Conservation (phyloP, 2,888 invertebrate genomes). For the Arenicola marina region DNA sequence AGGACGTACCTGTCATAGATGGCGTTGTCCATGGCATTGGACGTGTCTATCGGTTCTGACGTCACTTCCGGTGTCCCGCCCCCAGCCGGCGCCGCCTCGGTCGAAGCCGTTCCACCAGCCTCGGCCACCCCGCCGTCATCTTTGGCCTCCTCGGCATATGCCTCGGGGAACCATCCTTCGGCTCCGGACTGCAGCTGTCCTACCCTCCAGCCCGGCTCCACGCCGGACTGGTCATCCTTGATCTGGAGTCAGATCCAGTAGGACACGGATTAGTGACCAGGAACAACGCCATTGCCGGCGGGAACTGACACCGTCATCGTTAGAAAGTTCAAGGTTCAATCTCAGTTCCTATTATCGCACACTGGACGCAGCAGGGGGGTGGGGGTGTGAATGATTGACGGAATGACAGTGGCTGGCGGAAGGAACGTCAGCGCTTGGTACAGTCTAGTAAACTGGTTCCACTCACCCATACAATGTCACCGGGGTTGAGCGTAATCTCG, state of each 20-base stretch:
- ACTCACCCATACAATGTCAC: conserved; percentile 75
- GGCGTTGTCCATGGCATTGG: not conserved
- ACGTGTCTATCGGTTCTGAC: not conserved
- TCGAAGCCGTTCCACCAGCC: not conserved
- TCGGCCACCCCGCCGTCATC: conserved; percentile 4
- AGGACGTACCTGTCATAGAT: too few relatives aligned
- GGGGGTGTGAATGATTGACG: too few relatives aligned
- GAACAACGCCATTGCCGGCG: not conserved
- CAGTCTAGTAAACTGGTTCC: too few relatives aligned
- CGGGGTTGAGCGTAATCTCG: conserved; percentile 90
- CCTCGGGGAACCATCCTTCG: conserved; percentile 96
- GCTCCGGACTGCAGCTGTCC: conserved; percentile 67
- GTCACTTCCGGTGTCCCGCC: not conserved
- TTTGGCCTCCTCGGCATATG: conserved; percentile 69
- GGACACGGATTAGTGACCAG: not conserved
- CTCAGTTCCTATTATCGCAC: too few relatives aligned
- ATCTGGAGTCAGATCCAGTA: conserved; percentile 40
- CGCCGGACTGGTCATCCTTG: conserved; percentile 73
- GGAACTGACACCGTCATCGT: not conserved
- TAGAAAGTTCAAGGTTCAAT: too few relatives aligned
- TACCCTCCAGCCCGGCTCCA: conserved; percentile 90
- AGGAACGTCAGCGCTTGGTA: too few relatives aligned
- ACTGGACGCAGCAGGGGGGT: too few relatives aligned
- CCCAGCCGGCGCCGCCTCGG: not conserved
- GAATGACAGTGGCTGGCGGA: too few relatives aligned